Evolutionary conservation across 2,888 invertebrate genomes (phyloP).

Genomic region (Apeira syringaria): DNA sequence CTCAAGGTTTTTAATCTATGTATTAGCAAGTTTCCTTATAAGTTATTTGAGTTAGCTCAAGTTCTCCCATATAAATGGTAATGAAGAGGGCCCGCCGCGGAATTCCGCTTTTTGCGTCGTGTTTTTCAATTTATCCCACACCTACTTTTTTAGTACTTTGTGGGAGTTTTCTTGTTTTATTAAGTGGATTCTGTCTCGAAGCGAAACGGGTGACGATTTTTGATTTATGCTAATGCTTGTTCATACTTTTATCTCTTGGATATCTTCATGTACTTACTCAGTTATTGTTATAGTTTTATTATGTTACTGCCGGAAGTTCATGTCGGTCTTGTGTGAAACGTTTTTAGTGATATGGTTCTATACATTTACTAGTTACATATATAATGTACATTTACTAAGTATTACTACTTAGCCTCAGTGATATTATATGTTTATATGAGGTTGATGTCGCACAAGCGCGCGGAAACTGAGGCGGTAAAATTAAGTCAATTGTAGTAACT

Average conservation of each 20-base stretch:
- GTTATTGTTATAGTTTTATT: too few relatives aligned
- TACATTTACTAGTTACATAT: too few relatives aligned
- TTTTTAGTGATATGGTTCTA: too few relatives aligned
- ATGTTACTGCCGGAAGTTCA: too few relatives aligned
- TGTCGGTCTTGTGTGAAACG: too few relatives aligned
- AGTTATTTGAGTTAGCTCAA: slow-evolving; percentile 52
- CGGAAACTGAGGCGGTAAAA: too few relatives aligned
- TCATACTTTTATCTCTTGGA: neutral
- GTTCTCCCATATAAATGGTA: slow-evolving; percentile 74
- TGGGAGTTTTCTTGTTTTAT: slow-evolving; percentile 40
- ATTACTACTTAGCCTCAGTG: too few relatives aligned
- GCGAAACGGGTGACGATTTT: slow-evolving; percentile 22
- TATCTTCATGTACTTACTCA: neutral
- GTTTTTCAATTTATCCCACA: slow-evolving; percentile 62
- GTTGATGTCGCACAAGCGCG: too few relatives aligned
- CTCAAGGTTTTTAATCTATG: slow-evolving; percentile 47
- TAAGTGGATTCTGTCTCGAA: slow-evolving; percentile 27
- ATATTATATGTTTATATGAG: too few relatives aligned
- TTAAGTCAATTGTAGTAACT: too few relatives aligned
- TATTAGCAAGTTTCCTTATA: slow-evolving; percentile 53
- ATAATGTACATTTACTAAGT: too few relatives aligned
- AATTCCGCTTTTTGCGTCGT: slow-evolving; percentile 43
- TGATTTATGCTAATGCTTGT: slow-evolving; percentile 23
- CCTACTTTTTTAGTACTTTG: slow-evolving; percentile 40
- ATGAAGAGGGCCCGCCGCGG: slow-evolving; percentile 43